Evolutionary conservation across 2,888 invertebrate species (phyloP).

Genomic region (Watsonalla binaria): DNA sequence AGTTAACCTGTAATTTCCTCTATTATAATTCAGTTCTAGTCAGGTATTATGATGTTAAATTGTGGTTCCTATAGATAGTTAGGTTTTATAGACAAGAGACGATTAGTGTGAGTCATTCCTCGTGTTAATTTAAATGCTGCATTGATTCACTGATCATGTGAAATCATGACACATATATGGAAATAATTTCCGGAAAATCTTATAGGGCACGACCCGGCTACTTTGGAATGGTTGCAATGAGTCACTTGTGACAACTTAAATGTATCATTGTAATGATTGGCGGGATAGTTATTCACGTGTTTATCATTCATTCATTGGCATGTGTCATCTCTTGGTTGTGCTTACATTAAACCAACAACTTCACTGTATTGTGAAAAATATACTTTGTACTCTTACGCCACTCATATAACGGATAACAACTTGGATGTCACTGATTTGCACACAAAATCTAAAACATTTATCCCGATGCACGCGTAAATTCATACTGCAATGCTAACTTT

Average conservation of each 20-base stretch:
- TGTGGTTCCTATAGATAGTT: no score
- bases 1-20: no score
- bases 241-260: constrained; percentile 34
- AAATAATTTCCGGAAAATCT: constrained; percentile 51
- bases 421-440: constrained; percentile 28
- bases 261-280: constrained; percentile 33
- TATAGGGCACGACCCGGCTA: constrained; percentile 36
- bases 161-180: constrained; percentile 55
- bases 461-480: constrained; percentile 21
- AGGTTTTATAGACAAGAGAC: constrained; percentile 2
- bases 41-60: no score
- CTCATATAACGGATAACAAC: constrained; percentile 32
- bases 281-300: constrained; percentile 37
- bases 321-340: constrained; percentile 17
- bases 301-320: constrained; percentile 34
- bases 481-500: constrained; percentile 16
- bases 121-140: constrained; percentile 27
- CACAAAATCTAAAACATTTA: constrained; percentile 33
- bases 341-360: constrained; percentile 27
- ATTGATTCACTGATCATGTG: constrained; percentile 52
- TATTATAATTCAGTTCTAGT: no score
- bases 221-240: constrained; percentile 44
- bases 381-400: constrained; percentile 17
- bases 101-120: constrained; percentile 22
- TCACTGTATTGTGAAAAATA: constrained; percentile 33